phyloP scores from a whole-genome alignment of 2,797 vertebrate species.

The Argya squamiceps region DNA sequence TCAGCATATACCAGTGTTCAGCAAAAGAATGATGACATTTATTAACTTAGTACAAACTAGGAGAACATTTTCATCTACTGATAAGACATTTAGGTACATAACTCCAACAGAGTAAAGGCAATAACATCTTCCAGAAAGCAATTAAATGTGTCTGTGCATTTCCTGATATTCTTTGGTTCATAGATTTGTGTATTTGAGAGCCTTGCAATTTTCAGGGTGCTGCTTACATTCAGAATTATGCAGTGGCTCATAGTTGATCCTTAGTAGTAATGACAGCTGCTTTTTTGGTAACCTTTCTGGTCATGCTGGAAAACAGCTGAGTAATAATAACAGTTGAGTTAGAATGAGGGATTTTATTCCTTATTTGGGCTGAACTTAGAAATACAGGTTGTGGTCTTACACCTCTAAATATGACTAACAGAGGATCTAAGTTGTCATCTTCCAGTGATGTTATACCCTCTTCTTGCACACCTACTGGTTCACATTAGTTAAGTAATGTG shows the following conservation, averaged over 20 bases:
- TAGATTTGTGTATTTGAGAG: background rate
- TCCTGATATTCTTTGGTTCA: background rate
- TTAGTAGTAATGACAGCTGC: background rate
- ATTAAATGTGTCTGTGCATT: background rate
- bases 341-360: background rate
- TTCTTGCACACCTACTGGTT: background rate
- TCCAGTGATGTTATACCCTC: background rate
- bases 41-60: background rate
- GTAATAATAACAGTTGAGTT: background rate
- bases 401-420: background rate
- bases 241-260: background rate
- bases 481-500: background rate
- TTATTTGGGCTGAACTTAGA: background rate
- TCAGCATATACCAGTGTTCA: background rate
- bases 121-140: background rate
- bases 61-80: background rate
- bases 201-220: background rate
- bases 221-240: background rate
- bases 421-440: background rate
- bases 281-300: background rate
- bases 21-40: background rate
- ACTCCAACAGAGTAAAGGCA: background rate
- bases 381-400: background rate
- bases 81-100: background rate
- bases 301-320: background rate